These are phyloP conservation scores for Gerris lacustris DNA, from an alignment of 2,888 invertebrate species.

Conservation along the genomic window DNA sequence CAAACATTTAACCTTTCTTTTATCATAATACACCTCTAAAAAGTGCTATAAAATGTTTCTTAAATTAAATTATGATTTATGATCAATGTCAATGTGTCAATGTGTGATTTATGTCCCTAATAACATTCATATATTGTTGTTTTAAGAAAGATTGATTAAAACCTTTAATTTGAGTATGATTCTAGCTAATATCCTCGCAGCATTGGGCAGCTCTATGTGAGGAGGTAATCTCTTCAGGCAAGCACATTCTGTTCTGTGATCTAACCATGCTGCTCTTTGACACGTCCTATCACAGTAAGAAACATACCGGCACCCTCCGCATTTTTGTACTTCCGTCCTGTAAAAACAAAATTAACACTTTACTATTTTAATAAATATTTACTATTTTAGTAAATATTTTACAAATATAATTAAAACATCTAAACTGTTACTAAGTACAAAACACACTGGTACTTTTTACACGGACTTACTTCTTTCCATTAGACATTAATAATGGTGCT, in stretches of 20 bases:
- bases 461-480: too few species aligned
- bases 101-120: too few species aligned
- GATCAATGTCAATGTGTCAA: too few species aligned
- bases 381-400: too few species aligned
- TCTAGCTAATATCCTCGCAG: constrained; percentile 64
- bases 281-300: constrained; percentile 70
- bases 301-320: constrained; percentile 70
- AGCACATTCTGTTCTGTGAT: constrained; percentile 73
- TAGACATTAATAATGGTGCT: too few species aligned
- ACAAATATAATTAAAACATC: not conserved
- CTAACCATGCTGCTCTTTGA: constrained; percentile 67
- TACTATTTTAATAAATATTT: too few species aligned
- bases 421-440: not conserved
- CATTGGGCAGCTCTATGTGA: constrained; percentile 58
- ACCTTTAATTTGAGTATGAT: constrained; percentile 53
- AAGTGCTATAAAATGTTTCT: too few species aligned
- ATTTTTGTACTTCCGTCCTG: constrained; percentile 61
- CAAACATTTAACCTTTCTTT: too few species aligned
- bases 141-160: constrained; percentile 14
- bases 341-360: constrained; percentile 33
- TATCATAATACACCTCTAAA: too few species aligned
- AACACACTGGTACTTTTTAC: not conserved
- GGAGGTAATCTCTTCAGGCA: constrained; percentile 60
- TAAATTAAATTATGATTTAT: too few species aligned
- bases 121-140: too few species aligned